phyloP scores from a whole-genome alignment of 2,797 vertebrate genomes.

The Microctenopoma stevenorrisi region DNA sequence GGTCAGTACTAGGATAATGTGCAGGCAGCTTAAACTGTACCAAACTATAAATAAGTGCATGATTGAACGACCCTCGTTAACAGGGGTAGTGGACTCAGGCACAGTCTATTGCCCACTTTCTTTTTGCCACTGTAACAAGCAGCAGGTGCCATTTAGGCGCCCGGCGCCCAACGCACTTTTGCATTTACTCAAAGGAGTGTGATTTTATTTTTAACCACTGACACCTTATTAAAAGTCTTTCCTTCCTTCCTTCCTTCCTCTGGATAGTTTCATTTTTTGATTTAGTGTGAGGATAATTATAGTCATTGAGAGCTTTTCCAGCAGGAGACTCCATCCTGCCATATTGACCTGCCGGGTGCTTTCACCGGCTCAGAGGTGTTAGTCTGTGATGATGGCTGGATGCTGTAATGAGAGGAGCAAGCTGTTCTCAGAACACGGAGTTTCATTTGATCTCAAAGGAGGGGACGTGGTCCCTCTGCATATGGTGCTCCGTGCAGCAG shows the following conservation, averaged over 20 bases:
- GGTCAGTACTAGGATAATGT: not conserved
- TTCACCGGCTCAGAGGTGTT: slow-evolving; percentile 14
- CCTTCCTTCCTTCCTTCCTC: not conserved
- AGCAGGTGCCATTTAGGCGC: too few relatives aligned
- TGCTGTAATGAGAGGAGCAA: slow-evolving; percentile 26
- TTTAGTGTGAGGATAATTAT: not conserved
- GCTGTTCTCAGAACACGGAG: slow-evolving; percentile 33
- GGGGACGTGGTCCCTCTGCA: not conserved
- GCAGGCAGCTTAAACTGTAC: not conserved
- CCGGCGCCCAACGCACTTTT: too few relatives aligned
- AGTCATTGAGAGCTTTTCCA: not conserved
- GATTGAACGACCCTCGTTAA: too few relatives aligned
- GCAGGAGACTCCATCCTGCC: not conserved
- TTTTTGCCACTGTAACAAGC: too few relatives aligned
- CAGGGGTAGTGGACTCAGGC: too few relatives aligned
- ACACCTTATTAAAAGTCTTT: not conserved
- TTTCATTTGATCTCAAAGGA: slow-evolving; percentile 19
- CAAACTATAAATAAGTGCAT: too few relatives aligned
- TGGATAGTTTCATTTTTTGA: not conserved
- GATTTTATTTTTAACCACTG: too few relatives aligned
- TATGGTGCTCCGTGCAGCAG: not conserved
- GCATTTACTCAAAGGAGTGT: too few relatives aligned
- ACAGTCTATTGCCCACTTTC: too few relatives aligned
- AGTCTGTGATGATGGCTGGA: slow-evolving; percentile 15
- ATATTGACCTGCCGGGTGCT: slow-evolving; percentile 4